Base-by-base conservation (phyloP, 2,113 vertebrate species). In the Macquaria ambigua region DNA sequence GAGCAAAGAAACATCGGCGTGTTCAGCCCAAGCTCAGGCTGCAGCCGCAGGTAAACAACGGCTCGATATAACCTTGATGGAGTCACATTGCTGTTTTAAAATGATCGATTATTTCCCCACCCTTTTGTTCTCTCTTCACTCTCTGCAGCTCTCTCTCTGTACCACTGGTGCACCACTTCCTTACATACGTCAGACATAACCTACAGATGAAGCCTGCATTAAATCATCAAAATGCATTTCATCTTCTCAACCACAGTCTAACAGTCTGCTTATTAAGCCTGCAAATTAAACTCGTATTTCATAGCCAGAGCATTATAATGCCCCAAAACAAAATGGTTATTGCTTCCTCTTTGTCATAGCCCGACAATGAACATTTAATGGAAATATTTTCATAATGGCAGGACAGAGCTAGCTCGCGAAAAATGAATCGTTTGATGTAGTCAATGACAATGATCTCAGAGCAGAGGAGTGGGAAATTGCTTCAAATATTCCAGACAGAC, bases 61-160 rank as follows among this genome's bases (percentile, higher is more conserved):
- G 83, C 76, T 93, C 84, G 11, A 85, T 92, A 76, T 77, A 82
- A 83, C 81, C 77, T 83, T 77, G 77, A 90, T 87, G 82, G 80
- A 93, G 87, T 85, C 66, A 74, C 21, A 20, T 64, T 76, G 61
- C 48, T 0, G 20, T 81, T 86, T 68, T 43, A 58, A 83, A 82
- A 89, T 62, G 31, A 90, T 82, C 20, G 37, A 87, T 89, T 48
- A 31, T 70, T 80, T 81, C 48, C 55, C 62, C 71, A 77, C 53
- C 37, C 2, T 20, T 71, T 86, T 68, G 80, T 74, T 73, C 77
- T 69, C 69, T 23, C 53, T n/a, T 74, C 48, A 37, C 50, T 81
- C 84, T 64, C 52, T 75, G 18, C 56, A 63, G 8, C 68, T 74
- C 50, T 74, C 50, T 74, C 25, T 62, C 1, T 8, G 28, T 50